Conservation (phyloP, 2,113 vertebrate genomes). For the Tenebrosternarchus preto region DNA sequence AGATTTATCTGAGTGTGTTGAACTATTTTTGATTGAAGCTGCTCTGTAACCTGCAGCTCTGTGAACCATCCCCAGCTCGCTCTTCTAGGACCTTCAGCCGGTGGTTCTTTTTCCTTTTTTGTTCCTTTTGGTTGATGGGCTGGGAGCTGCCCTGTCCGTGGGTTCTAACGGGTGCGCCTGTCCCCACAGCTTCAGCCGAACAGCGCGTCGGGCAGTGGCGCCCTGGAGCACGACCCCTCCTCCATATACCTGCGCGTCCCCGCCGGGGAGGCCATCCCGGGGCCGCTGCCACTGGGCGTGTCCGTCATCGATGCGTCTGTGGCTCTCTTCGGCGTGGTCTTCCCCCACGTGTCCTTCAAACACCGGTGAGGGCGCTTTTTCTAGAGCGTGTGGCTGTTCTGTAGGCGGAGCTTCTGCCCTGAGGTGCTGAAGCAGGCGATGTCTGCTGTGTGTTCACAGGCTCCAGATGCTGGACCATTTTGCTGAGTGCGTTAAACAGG, state of each 20-base stretch:
- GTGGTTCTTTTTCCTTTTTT: too few species aligned
- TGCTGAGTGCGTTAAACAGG: slow-evolving; percentile 98
- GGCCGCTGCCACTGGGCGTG: slow-evolving; percentile 93
- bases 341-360: slow-evolving; percentile 97
- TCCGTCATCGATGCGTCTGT: slow-evolving; percentile 97
- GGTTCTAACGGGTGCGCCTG: background rate
- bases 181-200: slow-evolving; percentile 89
- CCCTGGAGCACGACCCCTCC: slow-evolving; percentile 95
- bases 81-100: too few species aligned
- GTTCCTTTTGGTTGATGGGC: too few species aligned
- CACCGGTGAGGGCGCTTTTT: slow-evolving; percentile 79
- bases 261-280: slow-evolving; percentile 91
- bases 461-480: slow-evolving; percentile 99
- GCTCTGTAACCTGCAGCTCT: too few species aligned
- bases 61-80: too few species aligned
- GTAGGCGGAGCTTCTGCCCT: too few species aligned
- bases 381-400: too few species aligned
- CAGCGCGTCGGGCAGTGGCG: slow-evolving; percentile 95
- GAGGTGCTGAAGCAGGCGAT: background rate
- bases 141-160: too few species aligned
- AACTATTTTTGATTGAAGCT: background rate
- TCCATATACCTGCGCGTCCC: slow-evolving; percentile 96
- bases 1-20: background rate
- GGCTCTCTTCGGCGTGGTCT: slow-evolving; percentile 96
- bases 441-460: slow-evolving; percentile 67